Evolutionary conservation across 2,797 vertebrate species (phyloP).

Genomic region (Pyrocephalus nanus): DNA sequence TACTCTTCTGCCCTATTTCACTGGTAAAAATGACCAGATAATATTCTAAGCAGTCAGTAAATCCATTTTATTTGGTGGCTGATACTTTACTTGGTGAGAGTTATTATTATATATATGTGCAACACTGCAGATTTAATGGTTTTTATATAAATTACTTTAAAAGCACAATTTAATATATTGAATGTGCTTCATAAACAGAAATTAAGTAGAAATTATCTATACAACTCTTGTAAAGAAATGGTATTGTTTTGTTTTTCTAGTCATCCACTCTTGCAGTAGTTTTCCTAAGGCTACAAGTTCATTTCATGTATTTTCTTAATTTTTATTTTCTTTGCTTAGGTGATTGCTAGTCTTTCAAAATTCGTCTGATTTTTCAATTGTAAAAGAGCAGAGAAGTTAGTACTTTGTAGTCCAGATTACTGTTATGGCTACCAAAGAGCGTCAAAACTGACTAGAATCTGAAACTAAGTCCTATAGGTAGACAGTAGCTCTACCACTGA

Average conservation of each 20-base stretch:
- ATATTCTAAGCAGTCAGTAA: neutral
- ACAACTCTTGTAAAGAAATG: neutral
- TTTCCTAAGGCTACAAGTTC: neutral
- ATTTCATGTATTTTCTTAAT: neutral
- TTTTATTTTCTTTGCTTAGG: neutral
- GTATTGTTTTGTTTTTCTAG: neutral
- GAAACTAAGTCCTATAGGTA: neutral
- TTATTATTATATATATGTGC: neutral
- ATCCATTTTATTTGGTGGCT: neutral
- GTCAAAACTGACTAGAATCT: neutral
- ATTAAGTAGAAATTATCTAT: neutral
- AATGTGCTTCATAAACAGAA: neutral
- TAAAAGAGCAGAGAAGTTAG: neutral
- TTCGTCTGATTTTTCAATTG: neutral
- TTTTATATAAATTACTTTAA: neutral
- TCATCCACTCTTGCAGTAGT: neutral
- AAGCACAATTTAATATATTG: neutral
- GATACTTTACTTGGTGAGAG: neutral
- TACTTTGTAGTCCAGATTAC: neutral
- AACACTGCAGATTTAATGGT: neutral
- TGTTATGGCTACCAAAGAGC: neutral
- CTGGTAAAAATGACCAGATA: neutral
- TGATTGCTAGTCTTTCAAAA: neutral
- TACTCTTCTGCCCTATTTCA: neutral
- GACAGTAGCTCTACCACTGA: accelerated